phyloP scores from a whole-genome alignment of 2,113 vertebrate genomes.

The Rhegmatorhina hoffmannsi region DNA sequence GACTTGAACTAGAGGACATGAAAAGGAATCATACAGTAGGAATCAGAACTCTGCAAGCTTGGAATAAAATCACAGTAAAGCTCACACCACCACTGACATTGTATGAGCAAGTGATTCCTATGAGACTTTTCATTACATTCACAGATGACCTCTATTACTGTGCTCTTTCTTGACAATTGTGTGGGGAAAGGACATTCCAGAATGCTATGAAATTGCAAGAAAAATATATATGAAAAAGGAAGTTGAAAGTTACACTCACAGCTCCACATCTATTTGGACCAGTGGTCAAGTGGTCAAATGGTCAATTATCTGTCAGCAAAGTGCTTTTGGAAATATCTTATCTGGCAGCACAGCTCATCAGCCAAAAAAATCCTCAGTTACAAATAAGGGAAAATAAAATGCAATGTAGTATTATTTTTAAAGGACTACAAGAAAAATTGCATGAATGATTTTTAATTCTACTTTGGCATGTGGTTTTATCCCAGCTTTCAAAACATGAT shows the following conservation, averaged over 20 bases:
- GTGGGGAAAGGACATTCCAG: not conserved
- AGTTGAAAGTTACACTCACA: not conserved
- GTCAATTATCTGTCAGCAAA: constrained; percentile 22
- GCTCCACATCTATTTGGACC: not conserved
- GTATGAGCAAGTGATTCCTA: not conserved
- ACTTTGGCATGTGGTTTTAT: not conserved
- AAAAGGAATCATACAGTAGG: not conserved
- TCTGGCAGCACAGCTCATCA: not conserved
- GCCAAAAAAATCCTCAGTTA: not conserved
- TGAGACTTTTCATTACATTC: constrained; percentile 44
- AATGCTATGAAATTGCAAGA: constrained; percentile 13
- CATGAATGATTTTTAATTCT: not conserved
- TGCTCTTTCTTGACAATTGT: constrained; percentile 12
- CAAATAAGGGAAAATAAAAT: not conserved
- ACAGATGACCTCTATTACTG: constrained; percentile 49
- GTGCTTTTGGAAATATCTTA: not conserved
- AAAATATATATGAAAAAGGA: not conserved
- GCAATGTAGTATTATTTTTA: not conserved
- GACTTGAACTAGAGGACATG: not conserved
- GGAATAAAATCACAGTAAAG: constrained; percentile 10
- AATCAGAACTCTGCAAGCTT: not conserved
- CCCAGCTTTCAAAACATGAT: not conserved
- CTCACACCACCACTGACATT: not conserved
- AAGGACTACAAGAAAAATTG: not conserved
- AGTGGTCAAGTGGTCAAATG: not conserved